Percentiles rank a stretch among this genome's conserved stretches.
phyloP scores from a whole-genome alignment of 2,888 invertebrate genomes.

The Xylota segnis region DNA sequence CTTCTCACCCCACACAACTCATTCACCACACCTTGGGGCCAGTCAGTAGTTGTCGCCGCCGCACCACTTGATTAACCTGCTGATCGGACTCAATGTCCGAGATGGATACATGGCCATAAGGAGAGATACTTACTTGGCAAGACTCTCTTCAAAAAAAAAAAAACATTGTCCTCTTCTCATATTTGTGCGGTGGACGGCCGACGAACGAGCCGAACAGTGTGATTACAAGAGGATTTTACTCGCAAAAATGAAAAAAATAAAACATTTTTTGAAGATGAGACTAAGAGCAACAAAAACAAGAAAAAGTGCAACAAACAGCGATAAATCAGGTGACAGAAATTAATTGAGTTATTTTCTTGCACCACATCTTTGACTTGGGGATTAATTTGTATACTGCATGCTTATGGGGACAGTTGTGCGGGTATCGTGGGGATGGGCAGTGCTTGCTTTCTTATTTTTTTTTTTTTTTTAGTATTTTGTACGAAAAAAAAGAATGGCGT shows the following conservation, averaged over 20 bases:
- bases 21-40: conserved; percentile 33
- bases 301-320: conserved; percentile 77
- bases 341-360: conserved; percentile 84
- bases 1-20: conserved; percentile 52
- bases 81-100: conserved; percentile 74
- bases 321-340: conserved; percentile 85
- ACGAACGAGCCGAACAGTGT: conserved; percentile 22
- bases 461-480: not conserved
- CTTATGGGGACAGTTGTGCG: conserved; percentile 9
- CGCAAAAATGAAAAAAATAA: conserved; percentile 15
- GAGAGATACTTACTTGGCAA: conserved; percentile 59
- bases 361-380: conserved; percentile 72
- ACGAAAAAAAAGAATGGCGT: too few relatives aligned
- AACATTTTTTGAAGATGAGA: conserved; percentile 15
- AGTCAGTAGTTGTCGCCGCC: conserved; percentile 65
- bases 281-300: conserved; percentile 17
- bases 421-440: conserved; percentile 3
- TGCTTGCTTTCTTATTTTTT: not conserved
- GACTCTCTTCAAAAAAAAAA: conserved; percentile 53
- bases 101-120: conserved; percentile 75
- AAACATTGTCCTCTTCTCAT: conserved; percentile 68
- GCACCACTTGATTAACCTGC: conserved; percentile 74
- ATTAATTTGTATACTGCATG: conserved; percentile 72
- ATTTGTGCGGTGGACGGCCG: conserved; percentile 46
- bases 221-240: conserved; percentile 67